Conservation (phyloP, 2,797 vertebrate genomes). For the Galaxias olidus region DNA sequence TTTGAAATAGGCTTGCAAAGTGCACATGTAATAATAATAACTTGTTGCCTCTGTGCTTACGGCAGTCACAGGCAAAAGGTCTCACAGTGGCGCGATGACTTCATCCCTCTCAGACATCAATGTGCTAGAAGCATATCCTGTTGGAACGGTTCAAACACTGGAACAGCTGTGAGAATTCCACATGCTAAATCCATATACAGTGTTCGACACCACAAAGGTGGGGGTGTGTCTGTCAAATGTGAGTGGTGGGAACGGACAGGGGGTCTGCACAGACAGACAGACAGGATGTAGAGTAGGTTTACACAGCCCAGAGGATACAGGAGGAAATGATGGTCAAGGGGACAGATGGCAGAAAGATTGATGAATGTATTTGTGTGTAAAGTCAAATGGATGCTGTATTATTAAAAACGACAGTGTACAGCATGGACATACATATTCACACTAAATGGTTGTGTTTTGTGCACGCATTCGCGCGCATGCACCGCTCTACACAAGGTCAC, state of each 20-base stretch:
- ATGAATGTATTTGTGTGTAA: neutral
- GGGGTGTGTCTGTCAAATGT: constrained; percentile 17
- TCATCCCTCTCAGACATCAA: neutral
- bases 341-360: constrained; percentile 16
- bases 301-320: constrained; percentile 31
- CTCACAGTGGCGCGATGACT: no score
- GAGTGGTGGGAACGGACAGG: constrained; percentile 51
- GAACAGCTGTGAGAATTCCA: constrained; percentile 9
- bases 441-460: no score
- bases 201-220: constrained; percentile 24
- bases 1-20: no score
- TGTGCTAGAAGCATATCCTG: constrained; percentile 42
- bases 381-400: neutral
- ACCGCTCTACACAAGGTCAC: no score
- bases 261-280: neutral
- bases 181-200: constrained; percentile 21
- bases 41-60: no score
- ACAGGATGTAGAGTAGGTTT: constrained; percentile 42
- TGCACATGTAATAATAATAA: no score
- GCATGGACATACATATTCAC: no score
- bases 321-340: constrained; percentile 35
- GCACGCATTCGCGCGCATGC: no score
- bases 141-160: constrained; percentile 43
- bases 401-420: neutral
- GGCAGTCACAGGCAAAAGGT: no score